phyloP scores from a whole-genome alignment of 92 coral and sea anemone genomes.

The Epizoanthus stellaris region DNA sequence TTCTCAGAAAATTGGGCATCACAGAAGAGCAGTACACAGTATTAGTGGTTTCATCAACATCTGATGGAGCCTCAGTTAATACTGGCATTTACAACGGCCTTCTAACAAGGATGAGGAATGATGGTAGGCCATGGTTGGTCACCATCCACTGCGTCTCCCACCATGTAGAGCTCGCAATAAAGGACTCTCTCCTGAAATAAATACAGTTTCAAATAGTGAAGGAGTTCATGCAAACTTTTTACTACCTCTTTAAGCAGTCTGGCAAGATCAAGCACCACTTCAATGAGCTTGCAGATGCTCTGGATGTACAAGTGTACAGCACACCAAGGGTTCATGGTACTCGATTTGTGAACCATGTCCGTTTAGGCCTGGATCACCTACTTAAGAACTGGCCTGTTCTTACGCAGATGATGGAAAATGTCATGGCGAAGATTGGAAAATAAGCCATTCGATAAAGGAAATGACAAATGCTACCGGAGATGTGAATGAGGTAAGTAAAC shows the following conservation, averaged over 20 bases:
- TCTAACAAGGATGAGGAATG: slow-evolving; percentile 41
- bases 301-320: slow-evolving; percentile 43
- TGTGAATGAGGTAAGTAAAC: no score
- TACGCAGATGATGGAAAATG: slow-evolving; percentile 31
- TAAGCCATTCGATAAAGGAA: no score
- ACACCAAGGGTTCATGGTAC: no score
- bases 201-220: slow-evolving; percentile 40
- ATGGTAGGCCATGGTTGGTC: slow-evolving; percentile 51
- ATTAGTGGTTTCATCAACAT: slow-evolving; percentile 42
- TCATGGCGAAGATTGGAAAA: no score
- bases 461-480: no score
- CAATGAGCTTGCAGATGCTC: slow-evolving; percentile 24
- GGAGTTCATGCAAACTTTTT: slow-evolving; percentile 16
- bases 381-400: slow-evolving; percentile 58
- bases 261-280: slow-evolving; percentile 50
- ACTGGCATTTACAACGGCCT: slow-evolving; percentile 50
- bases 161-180: slow-evolving; percentile 49
- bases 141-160: slow-evolving; percentile 49
- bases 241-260: slow-evolving; percentile 42
- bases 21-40: slow-evolving; percentile 32
- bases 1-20: slow-evolving; percentile 29
- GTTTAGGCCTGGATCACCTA: slow-evolving; percentile 35
- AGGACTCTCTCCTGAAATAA: slow-evolving; percentile 30
- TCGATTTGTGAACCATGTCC: slow-evolving; percentile 54
- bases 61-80: slow-evolving; percentile 58